Percentiles rank a stretch among this genome's conserved stretches.
Evolutionary conservation across 2,113 vertebrate species (phyloP).

Genomic region (Poeciliopsis retropinna): DNA sequence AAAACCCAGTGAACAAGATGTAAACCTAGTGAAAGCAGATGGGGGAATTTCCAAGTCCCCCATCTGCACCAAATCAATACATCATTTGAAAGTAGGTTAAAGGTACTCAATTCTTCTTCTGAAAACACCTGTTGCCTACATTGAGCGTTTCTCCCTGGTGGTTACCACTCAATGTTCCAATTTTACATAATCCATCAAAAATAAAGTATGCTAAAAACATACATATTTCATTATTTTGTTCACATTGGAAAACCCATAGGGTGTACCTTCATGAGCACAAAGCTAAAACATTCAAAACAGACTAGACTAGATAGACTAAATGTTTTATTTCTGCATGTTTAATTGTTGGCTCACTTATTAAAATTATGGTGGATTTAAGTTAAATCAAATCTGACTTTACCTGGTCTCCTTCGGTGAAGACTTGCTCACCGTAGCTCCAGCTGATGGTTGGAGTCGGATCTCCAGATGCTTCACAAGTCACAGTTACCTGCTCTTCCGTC

Average conservation of each 20-base stretch:
- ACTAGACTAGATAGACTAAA: background rate
- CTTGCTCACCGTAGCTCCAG: slow-evolving; percentile 87
- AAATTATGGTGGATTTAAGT: background rate
- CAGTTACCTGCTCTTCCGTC: slow-evolving; percentile 91
- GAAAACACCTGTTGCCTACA: slow-evolving; percentile 30
- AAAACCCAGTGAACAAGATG: slow-evolving; percentile 16
- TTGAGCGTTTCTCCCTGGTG: slow-evolving; percentile 35
- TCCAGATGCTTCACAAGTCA: slow-evolving; percentile 95
- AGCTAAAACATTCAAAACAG: background rate
- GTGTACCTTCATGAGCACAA: background rate
- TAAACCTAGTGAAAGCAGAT: slow-evolving; percentile 20
- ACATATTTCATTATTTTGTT: background rate
- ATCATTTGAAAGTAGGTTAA: slow-evolving; percentile 47
- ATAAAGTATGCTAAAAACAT: background rate
- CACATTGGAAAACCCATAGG: background rate
- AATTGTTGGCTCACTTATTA: background rate
- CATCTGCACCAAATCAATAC: slow-evolving; percentile 49
- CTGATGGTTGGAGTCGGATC: slow-evolving; percentile 95
- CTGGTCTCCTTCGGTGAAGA: slow-evolving; percentile 96
- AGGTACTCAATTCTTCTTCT: slow-evolving; percentile 49
- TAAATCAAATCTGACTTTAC: slow-evolving; percentile 71
- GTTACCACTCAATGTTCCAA: slow-evolving; percentile 1
- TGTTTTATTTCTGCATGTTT: background rate
- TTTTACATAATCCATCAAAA: slow-evolving; percentile 9
- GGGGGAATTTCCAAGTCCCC: slow-evolving; percentile 30